Evolutionary conservation across 2,888 invertebrate species (phyloP).

Genomic region (Microplitis deprimator): DNA sequence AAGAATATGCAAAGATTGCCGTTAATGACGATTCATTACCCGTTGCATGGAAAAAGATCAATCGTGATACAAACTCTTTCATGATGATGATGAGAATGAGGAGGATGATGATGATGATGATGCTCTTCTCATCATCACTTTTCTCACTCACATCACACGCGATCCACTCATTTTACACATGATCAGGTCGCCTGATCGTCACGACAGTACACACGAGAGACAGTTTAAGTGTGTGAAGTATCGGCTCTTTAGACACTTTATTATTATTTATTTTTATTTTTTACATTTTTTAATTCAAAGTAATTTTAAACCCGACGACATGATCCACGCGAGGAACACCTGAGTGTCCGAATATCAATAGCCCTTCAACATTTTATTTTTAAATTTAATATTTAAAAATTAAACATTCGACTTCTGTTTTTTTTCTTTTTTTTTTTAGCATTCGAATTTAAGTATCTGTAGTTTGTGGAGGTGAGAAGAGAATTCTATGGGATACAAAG

Average conservation of each 20-base stretch:
- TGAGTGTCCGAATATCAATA: slow-evolving; percentile 2
- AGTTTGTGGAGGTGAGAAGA: slow-evolving; percentile 35
- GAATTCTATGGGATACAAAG: background rate
- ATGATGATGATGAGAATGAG: background rate
- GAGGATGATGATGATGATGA: background rate
- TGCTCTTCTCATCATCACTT: background rate
- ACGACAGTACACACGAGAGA: background rate
- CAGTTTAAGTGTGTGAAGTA: background rate
- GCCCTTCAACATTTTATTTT: too few relatives aligned
- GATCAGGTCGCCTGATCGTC: background rate
- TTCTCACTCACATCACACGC: background rate
- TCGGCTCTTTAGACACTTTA: slow-evolving; percentile 1
- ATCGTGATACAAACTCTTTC: background rate
- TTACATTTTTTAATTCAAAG: background rate
- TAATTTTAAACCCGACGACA: slow-evolving; percentile 43
- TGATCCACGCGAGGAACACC: slow-evolving; percentile 48
- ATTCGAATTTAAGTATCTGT: too few relatives aligned
- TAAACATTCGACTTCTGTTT: too few relatives aligned
- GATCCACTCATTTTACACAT: background rate
- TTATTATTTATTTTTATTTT: background rate
- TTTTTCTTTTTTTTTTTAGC: too few relatives aligned
- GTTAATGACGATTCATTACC: background rate
- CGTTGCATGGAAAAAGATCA: slow-evolving; percentile 1
- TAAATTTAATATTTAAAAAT: too few relatives aligned
- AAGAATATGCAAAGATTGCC: background rate